Conservation (phyloP, 2,797 vertebrate species). For the Benthosema pterotum region DNA sequence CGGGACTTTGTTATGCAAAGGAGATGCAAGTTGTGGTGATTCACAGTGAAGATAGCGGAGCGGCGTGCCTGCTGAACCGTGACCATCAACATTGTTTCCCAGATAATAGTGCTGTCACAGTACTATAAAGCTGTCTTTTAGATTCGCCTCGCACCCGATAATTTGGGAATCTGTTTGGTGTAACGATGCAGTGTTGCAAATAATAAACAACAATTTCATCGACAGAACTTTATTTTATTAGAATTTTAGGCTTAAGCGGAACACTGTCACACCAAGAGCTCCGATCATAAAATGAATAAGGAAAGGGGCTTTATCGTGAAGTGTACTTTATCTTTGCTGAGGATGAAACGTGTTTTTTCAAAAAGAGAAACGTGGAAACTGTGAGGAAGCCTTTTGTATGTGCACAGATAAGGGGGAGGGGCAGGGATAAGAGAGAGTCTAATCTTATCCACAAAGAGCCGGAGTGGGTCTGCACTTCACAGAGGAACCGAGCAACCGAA, state of each 20-base stretch:
- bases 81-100: conserved; percentile 71
- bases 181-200: conserved; percentile 27
- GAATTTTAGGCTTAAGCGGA: not conserved
- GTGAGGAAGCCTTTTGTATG: conserved; percentile 9
- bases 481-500: not conserved
- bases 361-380: not conserved
- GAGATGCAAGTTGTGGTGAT: conserved; percentile 49
- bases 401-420: conserved; percentile 8
- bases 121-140: conserved; percentile 53
- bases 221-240: conserved; percentile 2
- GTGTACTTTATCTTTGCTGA: not conserved
- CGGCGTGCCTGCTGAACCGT: conserved; percentile 50
- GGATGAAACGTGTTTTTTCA: not conserved
- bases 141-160: conserved; percentile 57
- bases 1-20: conserved; percentile 74
- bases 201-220: conserved; percentile 19
- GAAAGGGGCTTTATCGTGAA: not conserved
- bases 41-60: conserved; percentile 55
- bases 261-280: not conserved
- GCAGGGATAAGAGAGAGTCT: conserved; percentile 9
- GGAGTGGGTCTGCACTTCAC: not conserved
- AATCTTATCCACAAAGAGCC: conserved; percentile 16
- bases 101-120: conserved; percentile 59
- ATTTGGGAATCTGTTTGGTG: conserved; percentile 40
- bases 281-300: not conserved